phyloP scores from a whole-genome alignment of 2,113 vertebrate species.

The Lampris incognitus region DNA sequence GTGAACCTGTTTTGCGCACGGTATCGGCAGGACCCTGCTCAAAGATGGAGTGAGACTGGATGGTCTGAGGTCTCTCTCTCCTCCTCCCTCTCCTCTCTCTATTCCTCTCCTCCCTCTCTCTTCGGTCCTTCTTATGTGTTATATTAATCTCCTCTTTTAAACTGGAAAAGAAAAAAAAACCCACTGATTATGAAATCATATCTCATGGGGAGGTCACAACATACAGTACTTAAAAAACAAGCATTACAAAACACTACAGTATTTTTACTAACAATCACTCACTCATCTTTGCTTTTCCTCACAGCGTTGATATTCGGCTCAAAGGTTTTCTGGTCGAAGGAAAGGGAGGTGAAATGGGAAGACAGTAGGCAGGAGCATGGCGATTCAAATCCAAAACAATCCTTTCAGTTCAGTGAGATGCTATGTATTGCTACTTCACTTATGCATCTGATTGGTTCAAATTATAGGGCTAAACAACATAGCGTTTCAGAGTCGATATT shows the following conservation, averaged over 20 bases:
- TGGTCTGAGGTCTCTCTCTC: constrained; percentile 77
- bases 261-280: constrained; percentile 47
- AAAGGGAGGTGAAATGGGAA: not conserved
- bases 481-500: too few relatives aligned
- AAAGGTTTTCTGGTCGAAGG: constrained; percentile 75
- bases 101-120: constrained; percentile 69
- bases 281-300: constrained; percentile 83
- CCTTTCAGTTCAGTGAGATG: not conserved
- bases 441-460: too few relatives aligned
- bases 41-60: constrained; percentile 85
- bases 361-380: not conserved
- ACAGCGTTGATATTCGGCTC: constrained; percentile 81
- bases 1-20: constrained; percentile 72
- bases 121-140: constrained; percentile 72
- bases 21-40: constrained; percentile 81
- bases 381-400: not conserved
- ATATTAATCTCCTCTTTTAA: constrained; percentile 60
- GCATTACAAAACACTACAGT: not conserved
- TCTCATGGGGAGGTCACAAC: too few relatives aligned
- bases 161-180: constrained; percentile 25
- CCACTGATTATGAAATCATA: not conserved
- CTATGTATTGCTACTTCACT: too few relatives aligned
- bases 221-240: not conserved
- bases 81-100: constrained; percentile 71
- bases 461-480: too few relatives aligned